Evolutionary conservation across 2,797 vertebrate species (phyloP), one percentile per base, ranked within the genome.

Genomic region (Sebastes cheni): DNA sequence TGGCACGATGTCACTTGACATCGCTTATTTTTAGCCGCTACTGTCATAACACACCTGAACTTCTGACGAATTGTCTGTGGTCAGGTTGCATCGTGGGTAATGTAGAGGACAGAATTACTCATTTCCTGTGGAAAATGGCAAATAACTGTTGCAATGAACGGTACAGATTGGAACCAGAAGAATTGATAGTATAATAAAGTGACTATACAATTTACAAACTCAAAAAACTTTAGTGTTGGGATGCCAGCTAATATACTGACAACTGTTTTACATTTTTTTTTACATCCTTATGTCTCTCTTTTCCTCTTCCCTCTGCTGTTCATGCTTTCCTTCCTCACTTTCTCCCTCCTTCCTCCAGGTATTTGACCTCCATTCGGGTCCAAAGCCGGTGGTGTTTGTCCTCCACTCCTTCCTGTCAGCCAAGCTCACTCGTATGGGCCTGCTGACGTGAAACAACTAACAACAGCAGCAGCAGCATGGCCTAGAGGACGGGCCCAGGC

Each of bases 381-480:
- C 98, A 7, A 99, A 99, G 94, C 98, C 98, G 0, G 95, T 98
- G 61, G 98, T 99, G 67, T 99, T 99, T 67, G 90, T 99, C 75
- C 95, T 99, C 75, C 98, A 99, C 94, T 98, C 98, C 4, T 99
- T 99, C 95, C 96, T 99, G 76, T 99, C 98, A 0, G 97, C 98
- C 90, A 99, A 99, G 95, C 97, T 99, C 90, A 98, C 97, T 34
- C 97, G 98, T 23, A 96, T 99, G 97, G 98, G 98, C 82, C 95
- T 99, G 80, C 96, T 99, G 87, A 98, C 96, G 20, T 99, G 96
- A 96, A 77, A 22, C 16, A 0, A 3, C 67, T 27, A 16, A 4
- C 36, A 12, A 5, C 50, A 30, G 22, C 59, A 6, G 42, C 42
- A 46, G 42, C 42, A 46, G 16, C 42, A 8, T 10, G 39, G 58